Evolutionary conservation across 2,797 vertebrate genomes (phyloP), one percentile per base, ranked within the genome.

Genomic region (Helicolenus hilgendorfi): DNA sequence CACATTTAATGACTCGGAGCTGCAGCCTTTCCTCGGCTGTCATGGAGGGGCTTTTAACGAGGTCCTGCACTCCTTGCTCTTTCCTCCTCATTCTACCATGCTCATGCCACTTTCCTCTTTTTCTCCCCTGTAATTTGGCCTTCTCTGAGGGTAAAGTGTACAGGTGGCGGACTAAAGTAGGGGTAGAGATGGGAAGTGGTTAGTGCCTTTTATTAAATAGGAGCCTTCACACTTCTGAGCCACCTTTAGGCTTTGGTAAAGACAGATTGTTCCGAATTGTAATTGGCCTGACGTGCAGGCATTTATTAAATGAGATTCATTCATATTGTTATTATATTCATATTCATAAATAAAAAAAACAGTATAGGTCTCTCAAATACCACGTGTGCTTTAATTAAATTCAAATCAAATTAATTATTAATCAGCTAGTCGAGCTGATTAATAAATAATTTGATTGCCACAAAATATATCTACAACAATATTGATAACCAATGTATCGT

Each of bases 21-120:
- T 89, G 73, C 75, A 92, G 90, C 91, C 91, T 85, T 88, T 88
- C 83, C 79, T 85, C 70, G 71, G 77, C 92, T 92, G 93, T 95
- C 95, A 92, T 86, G 69, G 35, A 87, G 72, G 86, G 79, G 86
- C 77, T 91, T 91, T 94, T 94, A 94, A 96, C 92, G 94, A 94
- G 93, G 92, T 89, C 75, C 77, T 85, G 83, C 83, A 73, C 89
- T 91, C 79, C 71, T 83, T 77, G 77, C 92, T 90, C 87, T 85
- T 90, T 87, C 79, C 86, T 83, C 84, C 76, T 87, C 74, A 89
- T 93, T 90, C 85, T 83, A 81, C 77, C 86, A 31, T 49, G 56
- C 83, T 79, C 70, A 67, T 18, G 33, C 83, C 84, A 86, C 86
- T 86, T 63, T 79, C 68, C 62, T 59, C 87, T 72, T 71, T 73